These are phyloP conservation scores for Armadillidium nasatum DNA, from an alignment of 1,140 invertebrate genomes.

Conservation along the genomic window DNA sequence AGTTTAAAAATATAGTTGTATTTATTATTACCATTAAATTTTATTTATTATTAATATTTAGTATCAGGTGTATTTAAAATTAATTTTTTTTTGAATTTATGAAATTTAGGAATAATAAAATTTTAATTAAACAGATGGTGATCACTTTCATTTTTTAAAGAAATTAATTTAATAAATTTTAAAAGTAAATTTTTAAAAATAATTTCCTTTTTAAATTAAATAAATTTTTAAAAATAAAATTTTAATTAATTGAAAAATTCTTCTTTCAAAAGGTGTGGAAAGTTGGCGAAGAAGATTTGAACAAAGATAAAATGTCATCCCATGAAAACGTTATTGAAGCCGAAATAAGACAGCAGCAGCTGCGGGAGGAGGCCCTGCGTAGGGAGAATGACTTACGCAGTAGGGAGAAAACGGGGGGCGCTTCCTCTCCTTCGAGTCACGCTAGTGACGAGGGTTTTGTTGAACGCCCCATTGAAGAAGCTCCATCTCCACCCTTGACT, in stretches of 20 bases:
- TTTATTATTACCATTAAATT: too few species aligned
- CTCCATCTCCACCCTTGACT: slow-evolving; percentile 16
- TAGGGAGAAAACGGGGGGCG: slow-evolving; percentile 22
- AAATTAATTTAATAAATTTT: not conserved
- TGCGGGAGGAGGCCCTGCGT: slow-evolving; percentile 53
- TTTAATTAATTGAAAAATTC: too few species aligned
- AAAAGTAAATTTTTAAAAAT: not conserved
- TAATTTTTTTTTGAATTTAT: too few species aligned
- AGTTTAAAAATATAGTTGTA: too few species aligned
- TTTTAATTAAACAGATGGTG: too few species aligned
- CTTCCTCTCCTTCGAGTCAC: slow-evolving; percentile 37
- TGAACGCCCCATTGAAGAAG: slow-evolving; percentile 35
- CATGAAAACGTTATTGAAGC: slow-evolving; percentile 52
- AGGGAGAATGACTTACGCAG: slow-evolving; percentile 34
- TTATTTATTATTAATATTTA: too few species aligned
- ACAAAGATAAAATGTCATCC: not conserved
- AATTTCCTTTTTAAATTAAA: too few species aligned
- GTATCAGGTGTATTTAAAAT: too few species aligned
- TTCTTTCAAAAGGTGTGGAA: not conserved
- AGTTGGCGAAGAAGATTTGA: not conserved
- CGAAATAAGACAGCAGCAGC: slow-evolving; percentile 52
- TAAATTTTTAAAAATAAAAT: too few species aligned
- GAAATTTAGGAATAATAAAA: too few species aligned
- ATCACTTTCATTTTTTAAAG: too few species aligned
- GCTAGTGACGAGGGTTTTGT: slow-evolving; percentile 43